phyloP scores from a whole-genome alignment of 37 sponge, comb jelly and placozoan genomes.

The Agelas oroides region DNA sequence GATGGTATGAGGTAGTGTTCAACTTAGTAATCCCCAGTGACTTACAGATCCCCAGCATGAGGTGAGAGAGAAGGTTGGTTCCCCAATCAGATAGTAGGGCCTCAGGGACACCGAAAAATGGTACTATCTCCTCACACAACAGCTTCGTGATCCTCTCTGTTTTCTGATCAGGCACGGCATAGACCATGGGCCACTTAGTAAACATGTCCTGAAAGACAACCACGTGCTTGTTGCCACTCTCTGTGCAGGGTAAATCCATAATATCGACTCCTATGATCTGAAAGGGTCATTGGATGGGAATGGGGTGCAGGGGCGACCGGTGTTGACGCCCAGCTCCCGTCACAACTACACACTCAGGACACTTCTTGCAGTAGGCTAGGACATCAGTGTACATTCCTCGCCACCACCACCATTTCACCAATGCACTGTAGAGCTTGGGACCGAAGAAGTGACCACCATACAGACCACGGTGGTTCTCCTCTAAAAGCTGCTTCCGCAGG shows the following conservation, averaged over 20 bases:
- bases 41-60: slow-evolving; percentile 30
- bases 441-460: background rate
- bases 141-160: slow-evolving; percentile 29
- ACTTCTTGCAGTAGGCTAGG: no score
- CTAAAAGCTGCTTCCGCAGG: no score
- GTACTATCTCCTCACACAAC: slow-evolving; percentile 28
- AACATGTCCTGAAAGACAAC: slow-evolving; percentile 60
- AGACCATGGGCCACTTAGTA: slow-evolving; percentile 63
- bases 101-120: slow-evolving; percentile 31
- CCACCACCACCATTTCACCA: no score
- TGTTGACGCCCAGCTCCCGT: slow-evolving; percentile 2
- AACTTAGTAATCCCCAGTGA: slow-evolving; percentile 18
- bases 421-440: no score
- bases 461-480: no score
- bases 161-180: slow-evolving; percentile 56
- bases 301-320: slow-evolving; percentile 41
- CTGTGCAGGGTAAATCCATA: slow-evolving; percentile 47
- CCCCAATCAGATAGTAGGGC: slow-evolving; percentile 33
- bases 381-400: no score
- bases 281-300: slow-evolving; percentile 52
- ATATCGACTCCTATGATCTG: slow-evolving; percentile 50
- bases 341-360: slow-evolving; percentile 53
- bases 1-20: slow-evolving; percentile 44
- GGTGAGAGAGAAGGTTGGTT: slow-evolving; percentile 14
- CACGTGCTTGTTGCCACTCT: slow-evolving; percentile 38